Evolutionary conservation across 92 coral and sea anemone species (phyloP).

Genomic region (Palythoa grandis): DNA sequence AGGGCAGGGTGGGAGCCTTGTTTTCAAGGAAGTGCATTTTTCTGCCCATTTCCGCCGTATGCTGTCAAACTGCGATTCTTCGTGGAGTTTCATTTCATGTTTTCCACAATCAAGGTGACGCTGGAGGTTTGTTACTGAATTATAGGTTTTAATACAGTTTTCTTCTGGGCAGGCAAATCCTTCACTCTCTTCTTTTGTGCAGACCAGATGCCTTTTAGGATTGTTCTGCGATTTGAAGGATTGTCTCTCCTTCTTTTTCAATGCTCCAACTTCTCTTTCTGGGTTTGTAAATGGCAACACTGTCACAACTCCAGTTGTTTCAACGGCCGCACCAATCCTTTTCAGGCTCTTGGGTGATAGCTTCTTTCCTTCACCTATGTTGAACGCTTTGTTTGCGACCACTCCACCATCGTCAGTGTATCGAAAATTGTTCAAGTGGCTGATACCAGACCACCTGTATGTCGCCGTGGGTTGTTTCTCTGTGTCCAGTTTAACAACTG

Average conservation of each 20-base stretch:
- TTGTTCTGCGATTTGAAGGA: neutral
- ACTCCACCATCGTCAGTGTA: neutral
- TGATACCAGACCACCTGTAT: slow-evolving; percentile 9
- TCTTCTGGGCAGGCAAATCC: slow-evolving; percentile 54
- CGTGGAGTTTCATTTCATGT: slow-evolving; percentile 26
- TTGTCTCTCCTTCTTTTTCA: slow-evolving; percentile 1
- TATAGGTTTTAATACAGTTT: slow-evolving; percentile 48
- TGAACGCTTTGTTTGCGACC: neutral
- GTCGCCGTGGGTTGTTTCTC: neutral
- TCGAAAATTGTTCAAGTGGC: slow-evolving; percentile 6
- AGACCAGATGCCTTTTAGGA: neutral
- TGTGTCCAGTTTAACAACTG: neutral
- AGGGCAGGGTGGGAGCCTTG: slow-evolving; percentile 23
- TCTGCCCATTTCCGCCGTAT: slow-evolving; percentile 59
- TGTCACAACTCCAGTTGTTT: neutral
- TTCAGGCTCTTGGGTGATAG: neutral
- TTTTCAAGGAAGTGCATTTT: slow-evolving; percentile 46
- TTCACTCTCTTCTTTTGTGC: neutral
- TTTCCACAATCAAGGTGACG: slow-evolving; percentile 54
- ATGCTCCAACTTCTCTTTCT: neutral
- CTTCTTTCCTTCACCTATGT: neutral
- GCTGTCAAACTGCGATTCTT: slow-evolving; percentile 57
- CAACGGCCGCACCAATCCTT: neutral
- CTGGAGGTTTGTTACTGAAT: slow-evolving; percentile 25
- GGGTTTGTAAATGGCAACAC: neutral